Conservation (phyloP, 2,113 vertebrate genomes). For the Saccopteryx leptura region DNA sequence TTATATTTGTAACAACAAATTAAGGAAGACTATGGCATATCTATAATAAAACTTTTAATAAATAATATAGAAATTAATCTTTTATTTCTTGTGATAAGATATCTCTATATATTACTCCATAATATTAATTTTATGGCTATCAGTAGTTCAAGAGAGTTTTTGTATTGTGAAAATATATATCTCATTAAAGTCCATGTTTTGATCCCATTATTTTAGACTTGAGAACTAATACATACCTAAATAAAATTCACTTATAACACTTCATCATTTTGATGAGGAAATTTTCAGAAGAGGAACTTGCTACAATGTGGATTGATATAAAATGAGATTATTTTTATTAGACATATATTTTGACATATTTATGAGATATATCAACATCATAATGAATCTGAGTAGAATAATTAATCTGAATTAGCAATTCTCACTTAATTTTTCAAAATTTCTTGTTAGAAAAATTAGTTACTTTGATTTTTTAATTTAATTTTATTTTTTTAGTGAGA, state of each 20-base stretch:
- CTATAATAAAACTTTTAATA: constrained; percentile 28
- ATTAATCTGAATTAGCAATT: background rate
- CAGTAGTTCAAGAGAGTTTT: background rate
- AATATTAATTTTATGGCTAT: background rate
- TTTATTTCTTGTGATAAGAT: background rate
- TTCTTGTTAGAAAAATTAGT: background rate
- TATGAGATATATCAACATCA: background rate
- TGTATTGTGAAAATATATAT: background rate
- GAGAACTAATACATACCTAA: background rate
- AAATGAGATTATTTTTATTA: constrained; percentile 10
- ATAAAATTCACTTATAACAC: background rate
- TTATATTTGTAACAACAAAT: background rate
- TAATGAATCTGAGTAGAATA: constrained; percentile 14
- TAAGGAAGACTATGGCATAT: background rate
- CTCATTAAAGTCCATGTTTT: background rate
- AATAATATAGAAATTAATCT: background rate
- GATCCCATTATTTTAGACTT: background rate
- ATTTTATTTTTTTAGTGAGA: no score
- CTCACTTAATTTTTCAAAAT: background rate
- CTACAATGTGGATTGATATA: background rate
- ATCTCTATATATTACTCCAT: background rate
- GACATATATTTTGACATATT: constrained; percentile 11
- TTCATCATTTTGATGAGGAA: constrained; percentile 42
- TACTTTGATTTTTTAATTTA: background rate
- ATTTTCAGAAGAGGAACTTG: background rate